These are phyloP conservation scores for Drosophila bocki DNA, from an alignment of 1,140 invertebrate genomes.

Conservation along the genomic window DNA sequence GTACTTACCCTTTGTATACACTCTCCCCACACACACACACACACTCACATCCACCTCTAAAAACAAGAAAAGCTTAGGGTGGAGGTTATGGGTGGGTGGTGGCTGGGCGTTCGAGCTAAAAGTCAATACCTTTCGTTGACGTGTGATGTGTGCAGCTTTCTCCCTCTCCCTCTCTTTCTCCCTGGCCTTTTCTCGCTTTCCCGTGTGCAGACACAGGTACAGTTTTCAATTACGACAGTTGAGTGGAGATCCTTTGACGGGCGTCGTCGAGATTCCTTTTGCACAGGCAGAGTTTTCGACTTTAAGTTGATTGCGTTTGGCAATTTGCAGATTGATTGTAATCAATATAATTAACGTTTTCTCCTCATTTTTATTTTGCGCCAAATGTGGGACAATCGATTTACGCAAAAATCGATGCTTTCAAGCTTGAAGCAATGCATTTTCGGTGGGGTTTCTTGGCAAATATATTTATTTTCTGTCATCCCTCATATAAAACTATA, in stretches of 20 bases:
- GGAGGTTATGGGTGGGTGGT: constrained; percentile 10
- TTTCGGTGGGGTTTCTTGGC: background rate
- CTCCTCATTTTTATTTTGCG: background rate
- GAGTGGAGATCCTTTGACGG: constrained; percentile 70
- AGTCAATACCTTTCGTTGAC: constrained; percentile 76
- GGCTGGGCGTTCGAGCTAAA: constrained; percentile 58
- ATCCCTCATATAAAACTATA: too few species aligned
- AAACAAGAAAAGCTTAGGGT: constrained; percentile 19
- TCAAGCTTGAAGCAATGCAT: background rate
- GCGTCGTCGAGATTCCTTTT: constrained; percentile 26
- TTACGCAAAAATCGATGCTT: constrained; percentile 9
- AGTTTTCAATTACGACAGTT: constrained; percentile 74
- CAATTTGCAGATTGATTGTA: constrained; percentile 52
- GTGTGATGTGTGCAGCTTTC: constrained; percentile 44
- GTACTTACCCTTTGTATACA: background rate
- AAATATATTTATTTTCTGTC: too few species aligned
- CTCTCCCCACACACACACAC: background rate
- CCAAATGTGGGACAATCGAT: constrained; percentile 33
- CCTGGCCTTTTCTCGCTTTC: background rate
- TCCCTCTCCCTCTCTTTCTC: background rate
- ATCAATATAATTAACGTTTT: constrained; percentile 44
- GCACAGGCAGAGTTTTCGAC: constrained; percentile 29
- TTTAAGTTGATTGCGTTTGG: constrained; percentile 50
- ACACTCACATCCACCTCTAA: constrained; percentile 9
- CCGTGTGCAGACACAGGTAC: constrained; percentile 49